Conservation (phyloP, 2,113 vertebrate genomes). For the Pseudorectes ferrugineus region DNA sequence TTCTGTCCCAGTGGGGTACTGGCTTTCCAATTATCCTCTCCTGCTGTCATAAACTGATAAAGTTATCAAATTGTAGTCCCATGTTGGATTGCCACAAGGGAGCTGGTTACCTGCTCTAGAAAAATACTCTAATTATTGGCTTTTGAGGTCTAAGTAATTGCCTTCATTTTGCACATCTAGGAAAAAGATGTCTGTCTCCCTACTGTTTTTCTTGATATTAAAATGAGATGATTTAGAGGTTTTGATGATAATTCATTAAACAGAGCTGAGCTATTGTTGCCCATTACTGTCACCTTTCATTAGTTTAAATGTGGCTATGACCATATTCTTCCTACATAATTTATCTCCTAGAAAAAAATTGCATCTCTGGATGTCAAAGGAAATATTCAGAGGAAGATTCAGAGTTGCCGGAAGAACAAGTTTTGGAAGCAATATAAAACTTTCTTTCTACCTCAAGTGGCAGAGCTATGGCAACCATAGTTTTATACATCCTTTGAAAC, state of each 20-base stretch:
- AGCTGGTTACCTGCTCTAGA: neutral
- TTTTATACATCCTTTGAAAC: neutral
- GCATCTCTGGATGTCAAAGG: neutral
- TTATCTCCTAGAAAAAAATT: neutral
- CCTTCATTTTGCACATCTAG: neutral
- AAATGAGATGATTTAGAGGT: neutral
- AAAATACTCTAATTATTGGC: slow-evolving; percentile 13
- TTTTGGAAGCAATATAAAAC: neutral
- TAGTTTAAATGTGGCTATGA: neutral
- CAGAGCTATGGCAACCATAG: neutral
- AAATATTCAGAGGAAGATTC: neutral
- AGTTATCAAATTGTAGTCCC: neutral
- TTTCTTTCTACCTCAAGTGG: neutral
- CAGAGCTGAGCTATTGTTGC: neutral
- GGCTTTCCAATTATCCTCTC: neutral
- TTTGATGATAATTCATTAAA: slow-evolving; percentile 21
- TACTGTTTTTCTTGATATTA: neutral
- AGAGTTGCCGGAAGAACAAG: neutral
- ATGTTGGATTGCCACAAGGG: neutral
- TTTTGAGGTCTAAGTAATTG: neutral
- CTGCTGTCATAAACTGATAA: slow-evolving; percentile 20
- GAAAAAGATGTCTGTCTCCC: neutral
- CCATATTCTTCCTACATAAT: neutral
- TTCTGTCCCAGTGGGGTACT: neutral
- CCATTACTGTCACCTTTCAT: slow-evolving; percentile 31